Conservation (phyloP, 2,888 invertebrate genomes). For the Lordiphosa andalusiaca region DNA sequence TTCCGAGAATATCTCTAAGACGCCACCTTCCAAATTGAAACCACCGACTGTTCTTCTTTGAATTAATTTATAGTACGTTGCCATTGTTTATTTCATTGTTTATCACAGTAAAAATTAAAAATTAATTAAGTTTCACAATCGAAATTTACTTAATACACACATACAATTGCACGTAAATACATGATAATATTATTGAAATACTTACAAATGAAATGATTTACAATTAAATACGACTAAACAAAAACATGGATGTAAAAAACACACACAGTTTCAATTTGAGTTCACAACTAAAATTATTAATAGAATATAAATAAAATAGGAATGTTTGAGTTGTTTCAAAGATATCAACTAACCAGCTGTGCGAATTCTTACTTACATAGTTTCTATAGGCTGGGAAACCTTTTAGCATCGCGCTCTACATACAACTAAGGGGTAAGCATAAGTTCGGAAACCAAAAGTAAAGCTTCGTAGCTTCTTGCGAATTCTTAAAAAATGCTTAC, state of each 20-base stretch:
- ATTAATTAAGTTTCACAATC: constrained; percentile 65
- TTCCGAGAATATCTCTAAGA: too few species aligned
- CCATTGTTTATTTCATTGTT: constrained; percentile 53
- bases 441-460: neutral
- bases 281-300: constrained; percentile 31
- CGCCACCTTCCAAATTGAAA: neutral
- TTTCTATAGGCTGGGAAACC: constrained; percentile 5
- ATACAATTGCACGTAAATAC: constrained; percentile 38
- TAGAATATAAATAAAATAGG: constrained; percentile 38
- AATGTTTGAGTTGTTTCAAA: constrained; percentile 16
- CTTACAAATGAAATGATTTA: constrained; percentile 35
- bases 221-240: constrained; percentile 43
- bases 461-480: neutral
- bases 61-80: constrained; percentile 36
- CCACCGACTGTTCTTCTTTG: neutral
- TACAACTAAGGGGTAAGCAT: constrained; percentile 8
- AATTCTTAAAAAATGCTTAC: constrained; percentile 33
- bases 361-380: constrained; percentile 13
- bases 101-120: constrained; percentile 78
- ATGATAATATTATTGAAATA: constrained; percentile 55
- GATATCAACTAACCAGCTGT: too few species aligned
- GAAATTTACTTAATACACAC: constrained; percentile 43
- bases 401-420: constrained; percentile 5
- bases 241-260: constrained; percentile 20
- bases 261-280: too few species aligned